Evolutionary conservation across 2,888 invertebrate genomes (phyloP), one percentile per base, ranked within the genome.

Genomic region (Abrostola tripartita): DNA sequence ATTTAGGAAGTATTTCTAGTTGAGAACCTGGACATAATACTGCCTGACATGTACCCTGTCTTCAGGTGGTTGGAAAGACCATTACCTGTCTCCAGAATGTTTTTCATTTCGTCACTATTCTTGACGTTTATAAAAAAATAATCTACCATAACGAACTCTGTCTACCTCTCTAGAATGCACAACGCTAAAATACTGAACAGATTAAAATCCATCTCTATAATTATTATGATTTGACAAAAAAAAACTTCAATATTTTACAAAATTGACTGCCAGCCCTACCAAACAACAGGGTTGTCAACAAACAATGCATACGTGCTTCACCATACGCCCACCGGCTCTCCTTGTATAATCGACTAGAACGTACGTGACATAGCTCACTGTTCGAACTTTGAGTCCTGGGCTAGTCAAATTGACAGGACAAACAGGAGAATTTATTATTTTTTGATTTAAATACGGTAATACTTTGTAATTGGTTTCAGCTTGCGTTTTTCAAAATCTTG

Each of bases 231-330:
- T 5, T n/a, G 41, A 4, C 11, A 11, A 11, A 41, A 0, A 41
- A 8, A 12, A 7, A 14, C 6, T 5, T 14, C 2, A 14, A 44
- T 14, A 44, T 9, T 40, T 9, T 40, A 40, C 0, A 0, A 10
- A 11, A 12, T 1, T 11, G 9, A 14, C 12, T 52, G 42, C 0
- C 77, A 76, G 8, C 76, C 76, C 74, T 79, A 37, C 0, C 0
- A 36, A 5, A 14, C 52, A 10, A 49, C 55, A 65, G 62, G 47
- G 52, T 49, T 70, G 65, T 67, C 61, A 64, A 63, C 64, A 71
- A 78, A 75, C 73, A 70, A 7, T 6, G n/a, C 67, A 72, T 64
- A 80, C 78, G 81, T 79, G 78, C 60, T 42, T 5, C 14, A 11
- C 58, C 68, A 71, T 63, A 51, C 57, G 47, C 8, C 10, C 37